Evolutionary conservation across 2,113 vertebrate species (phyloP), one percentile per base, ranked within the genome.

Genomic region (Ictalurus furcatus): DNA sequence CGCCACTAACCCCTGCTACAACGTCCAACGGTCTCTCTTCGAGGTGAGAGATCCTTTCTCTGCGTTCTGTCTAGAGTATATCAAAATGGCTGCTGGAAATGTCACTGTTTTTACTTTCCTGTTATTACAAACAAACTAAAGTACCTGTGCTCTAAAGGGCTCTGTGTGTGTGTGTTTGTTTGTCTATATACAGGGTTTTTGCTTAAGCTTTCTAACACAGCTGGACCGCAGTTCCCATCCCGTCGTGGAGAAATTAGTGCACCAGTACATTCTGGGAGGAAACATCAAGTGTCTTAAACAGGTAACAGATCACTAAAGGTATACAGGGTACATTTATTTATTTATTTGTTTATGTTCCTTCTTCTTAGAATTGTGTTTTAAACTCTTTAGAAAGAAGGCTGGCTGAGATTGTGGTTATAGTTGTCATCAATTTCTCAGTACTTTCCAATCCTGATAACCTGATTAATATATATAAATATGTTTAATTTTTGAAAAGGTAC

Each of bases 151-250:
- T 11, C 48, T 52, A 11, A 52, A 52, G 8, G 54, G 12, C 12
- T 56, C 13, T 56, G 54, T 14, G 12, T 67, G 63, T 65, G 8
- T 28, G 17, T 71, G 13, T 82, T 7, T 63, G 25, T 76, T 19
- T 80, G 23, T 85, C 3, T 44, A 30, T 81, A 85, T 59, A 48
- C 91, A 99, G 98, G 98, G 98, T 61, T 99, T 99, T 95, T 98
- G 98, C 92, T 94, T 99, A 93, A 98, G 98, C 92, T 99, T 99
- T 92, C 93, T 99, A 82, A 99, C 98, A 0, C 98, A 99, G 89
- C 96, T 99, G 92, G 97, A 99, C 94, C 96, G 98, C 92, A 88
- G 91, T 87, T 99, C 98, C 89, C 97, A 98, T 81, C 97, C 98
- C 0, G 0, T 96, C 37, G 98, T 99, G 91, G 97, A 98, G 91